Base-by-base conservation (phyloP, 1,140 invertebrate genomes). In the Lanistes nyassanus region DNA sequence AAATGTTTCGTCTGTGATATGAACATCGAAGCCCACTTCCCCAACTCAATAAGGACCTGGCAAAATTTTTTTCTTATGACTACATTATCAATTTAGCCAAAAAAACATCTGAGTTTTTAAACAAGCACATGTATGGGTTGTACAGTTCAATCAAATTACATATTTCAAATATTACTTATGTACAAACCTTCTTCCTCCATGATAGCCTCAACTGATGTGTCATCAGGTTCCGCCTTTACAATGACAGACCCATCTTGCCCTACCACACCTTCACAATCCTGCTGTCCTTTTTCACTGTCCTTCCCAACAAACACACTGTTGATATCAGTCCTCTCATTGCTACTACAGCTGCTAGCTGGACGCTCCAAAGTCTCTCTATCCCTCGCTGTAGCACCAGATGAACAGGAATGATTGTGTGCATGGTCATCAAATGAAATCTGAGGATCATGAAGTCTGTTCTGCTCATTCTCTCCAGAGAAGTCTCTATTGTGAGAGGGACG, bases 341-440 rank as follows among this genome's bases (percentile, higher is more conserved):
- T 47, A 47, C 42, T 47, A 1, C 9, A 47, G 42, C 19, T 47
- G 42, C 42, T 47, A 47, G 42, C 42, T 47, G 42, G 42, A 47
- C 42, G 42, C 42, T 47, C 42, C 9, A 16, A 47, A 47, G 31
- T 9, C n/a, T 42, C 26, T 72, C 55, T 62, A 42, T 72, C 29
- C 6, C 31, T 37, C 56, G 4, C 29, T 53, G 26, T 23, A 55
- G 34, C 2, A 26, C 23, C 29, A 36, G 47, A n/a, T 21, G 29
- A 23, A 37, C 36, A 60, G 70, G 70, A 72, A 62, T 72, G 70
- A 55, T 72, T 72, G n/a, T 56, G 37, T 19, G 16, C 36, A 55
- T 72, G 70, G 70, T 62, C 70, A 19, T n/a, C n/a, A 29, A 26
- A 47, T 13, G 42, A 19, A 53, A 39, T 31, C 36, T 16, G 2